phyloP scores from a whole-genome alignment of 2,113 vertebrate species.

The Neodon shergylaensis region DNA sequence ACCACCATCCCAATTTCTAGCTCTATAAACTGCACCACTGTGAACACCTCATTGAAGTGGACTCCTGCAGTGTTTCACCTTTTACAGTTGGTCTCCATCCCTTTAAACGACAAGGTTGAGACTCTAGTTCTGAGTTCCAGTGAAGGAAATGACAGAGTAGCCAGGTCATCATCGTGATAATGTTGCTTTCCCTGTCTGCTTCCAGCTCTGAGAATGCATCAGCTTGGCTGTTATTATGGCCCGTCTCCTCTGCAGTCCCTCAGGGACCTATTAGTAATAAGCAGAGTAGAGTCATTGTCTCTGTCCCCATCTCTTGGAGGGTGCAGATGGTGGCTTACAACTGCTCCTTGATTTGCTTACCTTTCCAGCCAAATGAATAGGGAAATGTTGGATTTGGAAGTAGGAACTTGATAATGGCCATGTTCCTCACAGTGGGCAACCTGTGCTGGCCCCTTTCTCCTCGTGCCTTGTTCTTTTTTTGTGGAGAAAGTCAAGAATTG shows the following conservation, averaged over 20 bases:
- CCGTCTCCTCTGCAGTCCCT: neutral
- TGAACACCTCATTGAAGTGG: neutral
- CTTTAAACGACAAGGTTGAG: neutral
- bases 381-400: neutral
- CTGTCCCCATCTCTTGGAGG: neutral
- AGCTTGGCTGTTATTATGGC: neutral
- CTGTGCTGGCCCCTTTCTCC: neutral
- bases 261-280: neutral
- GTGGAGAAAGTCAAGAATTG: neutral
- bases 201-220: neutral
- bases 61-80: neutral
- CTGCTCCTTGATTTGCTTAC: neutral
- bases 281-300: neutral
- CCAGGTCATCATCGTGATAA: neutral
- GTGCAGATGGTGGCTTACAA: neutral
- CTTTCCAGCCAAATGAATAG: neutral
- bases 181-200: accelerated
- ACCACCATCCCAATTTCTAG: neutral
- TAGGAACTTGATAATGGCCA: neutral
- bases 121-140: neutral
- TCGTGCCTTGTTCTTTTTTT: neutral
- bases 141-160: neutral
- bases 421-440: too few relatives aligned
- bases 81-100: neutral
- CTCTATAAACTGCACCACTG: neutral